A percentile compares a stretch with the other conserved stretches of the same genome.
Conservation (phyloP, 1,140 invertebrate species). For the Spodoptera frugiperda region DNA sequence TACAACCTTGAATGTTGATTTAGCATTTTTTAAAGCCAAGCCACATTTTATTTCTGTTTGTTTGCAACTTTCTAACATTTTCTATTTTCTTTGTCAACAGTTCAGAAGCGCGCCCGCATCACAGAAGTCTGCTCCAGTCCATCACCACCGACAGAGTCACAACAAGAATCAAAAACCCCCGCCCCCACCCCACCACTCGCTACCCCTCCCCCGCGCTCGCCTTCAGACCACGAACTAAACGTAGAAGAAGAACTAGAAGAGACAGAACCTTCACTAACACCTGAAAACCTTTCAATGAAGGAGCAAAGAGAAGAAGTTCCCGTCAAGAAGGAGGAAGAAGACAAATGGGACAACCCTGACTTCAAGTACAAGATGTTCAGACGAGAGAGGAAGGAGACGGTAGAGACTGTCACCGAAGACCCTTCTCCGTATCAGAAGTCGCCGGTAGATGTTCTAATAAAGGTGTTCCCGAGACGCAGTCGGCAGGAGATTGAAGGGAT, state of each 20-base stretch:
- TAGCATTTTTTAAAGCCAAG: too few relatives aligned
- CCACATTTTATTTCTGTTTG: too few relatives aligned
- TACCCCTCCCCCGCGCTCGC: conserved; percentile 73
- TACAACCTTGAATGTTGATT: too few relatives aligned
- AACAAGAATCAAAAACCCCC: conserved; percentile 72
- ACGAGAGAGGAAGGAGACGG: conserved; percentile 64
- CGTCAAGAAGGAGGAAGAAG: conserved; percentile 81
- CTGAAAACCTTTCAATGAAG: conserved; percentile 84
- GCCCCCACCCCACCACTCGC: conserved; percentile 64
- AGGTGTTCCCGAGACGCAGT: conserved; percentile 94
- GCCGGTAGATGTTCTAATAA: conserved; percentile 82
- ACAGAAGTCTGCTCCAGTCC: conserved; percentile 78
- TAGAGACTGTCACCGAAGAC: conserved; percentile 62
- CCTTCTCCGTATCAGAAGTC: conserved; percentile 78
- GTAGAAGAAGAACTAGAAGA: conserved; percentile 84
- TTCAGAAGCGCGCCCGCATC: conserved; percentile 80
- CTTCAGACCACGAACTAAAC: conserved; percentile 84
- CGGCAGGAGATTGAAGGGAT: conserved; percentile 94
- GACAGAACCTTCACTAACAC: conserved; percentile 79
- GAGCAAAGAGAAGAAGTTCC: conserved; percentile 71
- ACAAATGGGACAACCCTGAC: conserved; percentile 78
- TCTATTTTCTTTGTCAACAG: conserved; percentile 72
- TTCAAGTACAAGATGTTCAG: conserved; percentile 76
- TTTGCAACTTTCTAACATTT: neutral
- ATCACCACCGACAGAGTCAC: conserved; percentile 63